Conservation (phyloP, 1,140 invertebrate species). For the Ceratina japonica region DNA sequence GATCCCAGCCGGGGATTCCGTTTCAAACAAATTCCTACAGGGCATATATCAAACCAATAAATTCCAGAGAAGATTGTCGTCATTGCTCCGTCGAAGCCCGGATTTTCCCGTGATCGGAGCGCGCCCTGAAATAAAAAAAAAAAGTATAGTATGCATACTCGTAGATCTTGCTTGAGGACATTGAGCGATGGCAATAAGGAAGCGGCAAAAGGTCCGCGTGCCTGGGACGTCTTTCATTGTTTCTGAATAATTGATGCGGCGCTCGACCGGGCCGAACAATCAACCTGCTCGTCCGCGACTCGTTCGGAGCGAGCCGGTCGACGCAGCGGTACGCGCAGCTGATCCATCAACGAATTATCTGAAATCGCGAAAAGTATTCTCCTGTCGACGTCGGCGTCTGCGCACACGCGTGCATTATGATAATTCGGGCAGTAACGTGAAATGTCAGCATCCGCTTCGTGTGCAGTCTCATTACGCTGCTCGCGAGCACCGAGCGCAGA, state of each 20-base stretch:
- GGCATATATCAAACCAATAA: not conserved
- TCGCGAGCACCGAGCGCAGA: not conserved
- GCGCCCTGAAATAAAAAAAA: conserved; percentile 8
- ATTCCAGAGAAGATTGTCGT: not conserved
- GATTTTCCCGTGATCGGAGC: not conserved
- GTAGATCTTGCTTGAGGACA: conserved; percentile 34
- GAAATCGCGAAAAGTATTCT: conserved; percentile 55
- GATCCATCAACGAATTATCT: conserved; percentile 53
- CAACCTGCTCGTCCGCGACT: conserved; percentile 40
- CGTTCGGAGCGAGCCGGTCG: no score
- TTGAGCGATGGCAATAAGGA: conserved; percentile 52
- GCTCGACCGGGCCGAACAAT: conserved; percentile 42
- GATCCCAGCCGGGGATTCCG: not conserved
- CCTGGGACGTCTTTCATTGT: conserved; percentile 61
- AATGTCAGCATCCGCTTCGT: conserved; percentile 41
- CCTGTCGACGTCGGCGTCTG: conserved; percentile 16
- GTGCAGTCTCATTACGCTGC: conserved; percentile 4
- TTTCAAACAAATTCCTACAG: not conserved
- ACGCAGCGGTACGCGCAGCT: not conserved
- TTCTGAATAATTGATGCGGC: conserved; percentile 70
- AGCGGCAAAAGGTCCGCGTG: conserved; percentile 6
- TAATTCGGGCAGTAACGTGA: conserved; percentile 54
- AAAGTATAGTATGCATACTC: not conserved
- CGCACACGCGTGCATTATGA: conserved; percentile 56
- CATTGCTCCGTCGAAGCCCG: not conserved